Conservation (phyloP, 2,113 vertebrate genomes). For the Embiotoca jacksoni region DNA sequence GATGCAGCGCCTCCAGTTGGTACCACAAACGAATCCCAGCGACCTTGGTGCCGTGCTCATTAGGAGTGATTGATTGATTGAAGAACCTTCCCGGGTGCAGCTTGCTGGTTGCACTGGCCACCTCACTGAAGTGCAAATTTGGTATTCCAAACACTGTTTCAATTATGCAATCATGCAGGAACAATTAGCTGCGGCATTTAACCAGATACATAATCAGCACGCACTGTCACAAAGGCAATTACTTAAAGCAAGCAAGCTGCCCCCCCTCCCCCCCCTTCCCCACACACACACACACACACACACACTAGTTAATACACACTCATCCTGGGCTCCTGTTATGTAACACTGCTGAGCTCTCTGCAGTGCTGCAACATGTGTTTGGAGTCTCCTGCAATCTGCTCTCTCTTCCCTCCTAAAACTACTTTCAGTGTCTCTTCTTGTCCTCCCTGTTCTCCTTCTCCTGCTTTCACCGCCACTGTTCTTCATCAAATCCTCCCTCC, state of each 20-base stretch:
- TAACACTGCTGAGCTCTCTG: conserved; percentile 51
- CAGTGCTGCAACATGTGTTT: conserved; percentile 49
- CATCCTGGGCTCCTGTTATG: conserved; percentile 42
- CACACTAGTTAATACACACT: not conserved
- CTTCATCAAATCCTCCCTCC: not conserved
- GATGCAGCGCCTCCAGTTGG: conserved; percentile 12
- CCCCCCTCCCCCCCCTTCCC: not conserved
- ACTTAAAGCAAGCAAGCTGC: conserved; percentile 61
- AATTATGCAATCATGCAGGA: conserved; percentile 58
- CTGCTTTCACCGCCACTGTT: not conserved
- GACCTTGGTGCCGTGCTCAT: conserved; percentile 44
- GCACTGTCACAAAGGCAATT: conserved; percentile 75
- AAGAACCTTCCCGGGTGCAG: conserved; percentile 25
- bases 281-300: conserved; percentile 6
- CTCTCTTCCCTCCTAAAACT: not conserved
- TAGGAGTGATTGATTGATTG: conserved; percentile 60
- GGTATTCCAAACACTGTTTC: conserved; percentile 57
- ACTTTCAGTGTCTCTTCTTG: not conserved
- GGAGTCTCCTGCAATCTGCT: conserved; percentile 25
- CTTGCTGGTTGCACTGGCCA: conserved; percentile 5
- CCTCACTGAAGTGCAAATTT: conserved; percentile 52
- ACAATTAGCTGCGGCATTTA: conserved; percentile 78
- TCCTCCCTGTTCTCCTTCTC: not conserved
- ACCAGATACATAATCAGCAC: conserved; percentile 70
- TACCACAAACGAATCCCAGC: conserved; percentile 30